Percentiles rank a stretch among this genome's conserved stretches.
Conservation (phyloP, 2,888 invertebrate genomes). For the Desoria tigrina region DNA sequence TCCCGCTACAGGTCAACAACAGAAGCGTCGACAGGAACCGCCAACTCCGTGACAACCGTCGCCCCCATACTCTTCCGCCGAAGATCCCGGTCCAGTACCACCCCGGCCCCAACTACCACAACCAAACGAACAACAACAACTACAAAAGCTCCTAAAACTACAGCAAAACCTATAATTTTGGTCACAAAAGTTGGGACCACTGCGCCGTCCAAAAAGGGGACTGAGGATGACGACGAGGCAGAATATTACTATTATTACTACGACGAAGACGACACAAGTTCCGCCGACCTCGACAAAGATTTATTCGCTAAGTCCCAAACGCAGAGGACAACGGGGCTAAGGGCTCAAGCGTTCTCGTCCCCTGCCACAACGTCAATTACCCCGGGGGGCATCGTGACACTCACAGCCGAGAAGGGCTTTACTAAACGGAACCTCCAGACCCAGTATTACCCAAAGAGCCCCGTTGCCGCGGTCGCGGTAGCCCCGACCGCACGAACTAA, state of each 20-base stretch:
- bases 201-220: constrained; percentile 26
- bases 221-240: constrained; percentile 30
- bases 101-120: constrained; percentile 27
- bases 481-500: not conserved
- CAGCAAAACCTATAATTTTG: constrained; percentile 27
- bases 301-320: constrained; percentile 42
- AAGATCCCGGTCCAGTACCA: constrained; percentile 24
- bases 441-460: not conserved
- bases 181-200: constrained; percentile 23
- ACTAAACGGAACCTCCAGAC: constrained; percentile 43
- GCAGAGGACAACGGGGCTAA: constrained; percentile 30
- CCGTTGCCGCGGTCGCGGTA: not conserved
- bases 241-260: constrained; percentile 54
- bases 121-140: constrained; percentile 25
- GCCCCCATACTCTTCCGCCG: not conserved
- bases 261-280: constrained; percentile 66
- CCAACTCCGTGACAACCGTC: constrained; percentile 20
- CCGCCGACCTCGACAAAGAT: constrained; percentile 55
- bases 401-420: constrained; percentile 26
- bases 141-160: constrained; percentile 31
- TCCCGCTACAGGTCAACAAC: constrained; percentile 38
- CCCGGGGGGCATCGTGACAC: constrained; percentile 15
- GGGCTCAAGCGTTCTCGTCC: constrained; percentile 27
- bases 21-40: constrained; percentile 19
- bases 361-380: constrained; percentile 13